Evolutionary conservation across 2,113 vertebrate genomes (phyloP), one percentile per base, ranked within the genome.

Genomic region (Brachypodius melanocephalos): DNA sequence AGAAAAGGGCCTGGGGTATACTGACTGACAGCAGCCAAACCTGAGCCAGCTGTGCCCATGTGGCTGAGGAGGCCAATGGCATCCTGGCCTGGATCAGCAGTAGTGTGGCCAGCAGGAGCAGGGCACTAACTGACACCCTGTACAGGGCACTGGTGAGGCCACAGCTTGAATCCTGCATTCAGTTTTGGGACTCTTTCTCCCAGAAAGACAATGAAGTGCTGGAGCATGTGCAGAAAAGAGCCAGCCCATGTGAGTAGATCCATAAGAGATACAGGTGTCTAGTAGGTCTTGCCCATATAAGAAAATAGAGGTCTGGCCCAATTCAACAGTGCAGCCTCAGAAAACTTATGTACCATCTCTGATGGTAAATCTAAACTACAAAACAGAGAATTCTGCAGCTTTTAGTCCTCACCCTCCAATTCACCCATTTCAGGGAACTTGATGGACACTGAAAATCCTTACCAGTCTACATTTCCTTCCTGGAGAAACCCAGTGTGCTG

Each of bases 241-340:
- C 43, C 18, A 46, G 38, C 1, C 5, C 7, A 28, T 1, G 0
- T 42, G 14, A 45, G 22, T 10, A 32, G 25, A n/a, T 49, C 29
- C 32, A 1, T 26, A 66, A 46, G 25, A 81, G 17, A 29, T 62
- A 10, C 28, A 34, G 31, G 17, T 61, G 31, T 68, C 28, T 10
- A 8, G n/a, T 75, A 59, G 29, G 17, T 67, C 32, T 52, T 88
- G 31, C 7, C 16, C 2, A 8, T 43, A 32, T 9, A 68, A 22
- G 13, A 34, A 82, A 82, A 38, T 11, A 66, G 36, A 82, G 5
- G 5, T 79, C 4, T 0, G 4, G 31, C 9, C 12, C n/a, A 51
- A 5, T 66, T 68, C 29, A 66, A 26, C 25, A 42, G 8, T 7
- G 0, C 34, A 92, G 4, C 17, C 38, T 80, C 46, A 45, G 63